Evolutionary conservation across 30 jellyfish, hydroid and myxozoan genomes (phyloP).

Genomic region (Hydractinia symbiolongicarpus): DNA sequence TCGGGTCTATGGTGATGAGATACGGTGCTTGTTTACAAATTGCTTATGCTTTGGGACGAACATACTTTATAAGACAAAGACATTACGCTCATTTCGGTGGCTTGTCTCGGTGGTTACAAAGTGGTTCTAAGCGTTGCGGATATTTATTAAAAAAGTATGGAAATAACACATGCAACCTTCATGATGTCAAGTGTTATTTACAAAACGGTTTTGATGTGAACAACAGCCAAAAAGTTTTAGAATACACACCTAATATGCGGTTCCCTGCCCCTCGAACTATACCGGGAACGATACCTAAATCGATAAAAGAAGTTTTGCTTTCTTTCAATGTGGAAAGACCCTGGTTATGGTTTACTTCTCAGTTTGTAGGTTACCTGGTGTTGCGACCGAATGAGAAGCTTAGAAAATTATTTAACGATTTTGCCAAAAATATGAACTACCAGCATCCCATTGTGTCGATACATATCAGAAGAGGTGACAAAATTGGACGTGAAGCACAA

Average conservation of each 20-base stretch:
- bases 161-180: neutral
- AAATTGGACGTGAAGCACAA: neutral
- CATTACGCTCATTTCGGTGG: slow-evolving; percentile 11
- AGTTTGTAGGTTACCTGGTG: slow-evolving; percentile 3
- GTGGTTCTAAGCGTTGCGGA: neutral
- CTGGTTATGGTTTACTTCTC: slow-evolving; percentile 15
- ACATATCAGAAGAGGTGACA: slow-evolving; percentile 2
- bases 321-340: neutral
- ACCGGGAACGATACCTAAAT: slow-evolving; percentile 1
- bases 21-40: slow-evolving; percentile 5
- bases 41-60: slow-evolving; percentile 7
- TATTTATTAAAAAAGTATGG: neutral
- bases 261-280: slow-evolving; percentile 11
- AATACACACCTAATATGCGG: neutral
- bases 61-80: neutral
- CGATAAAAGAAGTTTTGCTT: neutral
- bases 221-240: neutral
- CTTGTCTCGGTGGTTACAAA: neutral
- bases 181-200: neutral
- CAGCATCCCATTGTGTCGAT: neutral
- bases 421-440: neutral
- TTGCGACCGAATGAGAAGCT: neutral
- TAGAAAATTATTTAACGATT: neutral
- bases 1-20: slow-evolving; percentile 6
- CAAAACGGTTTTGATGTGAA: neutral